These are phyloP conservation scores for Apoda limacodes DNA, from an alignment of 2,888 invertebrate species.

Conservation along the genomic window DNA sequence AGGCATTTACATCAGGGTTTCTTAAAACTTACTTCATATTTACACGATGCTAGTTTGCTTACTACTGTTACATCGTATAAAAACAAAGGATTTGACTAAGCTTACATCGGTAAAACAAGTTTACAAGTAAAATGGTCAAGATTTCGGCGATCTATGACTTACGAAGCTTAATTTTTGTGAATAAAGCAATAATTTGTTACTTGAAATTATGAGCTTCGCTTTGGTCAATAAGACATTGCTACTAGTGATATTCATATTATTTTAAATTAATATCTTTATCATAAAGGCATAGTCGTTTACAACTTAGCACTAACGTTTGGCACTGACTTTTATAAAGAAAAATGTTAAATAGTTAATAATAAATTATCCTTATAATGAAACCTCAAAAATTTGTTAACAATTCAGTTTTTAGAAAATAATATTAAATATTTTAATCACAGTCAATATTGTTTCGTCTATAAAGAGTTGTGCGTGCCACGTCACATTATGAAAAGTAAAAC, in stretches of 20 bases:
- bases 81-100: constrained; percentile 64
- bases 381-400: constrained; percentile 35
- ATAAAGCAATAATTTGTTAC: constrained; percentile 18
- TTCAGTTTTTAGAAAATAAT: constrained; percentile 45
- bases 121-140: constrained; percentile 63
- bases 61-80: constrained; percentile 56
- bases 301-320: constrained; percentile 67
- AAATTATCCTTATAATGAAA: constrained; percentile 35
- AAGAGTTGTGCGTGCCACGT: constrained; percentile 57
- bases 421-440: constrained; percentile 62
- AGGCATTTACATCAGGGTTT: constrained; percentile 69
- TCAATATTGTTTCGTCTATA: constrained; percentile 51
- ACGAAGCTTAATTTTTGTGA: constrained; percentile 35
- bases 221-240: constrained; percentile 47
- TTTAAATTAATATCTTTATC: constrained; percentile 49
- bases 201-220: constrained; percentile 39
- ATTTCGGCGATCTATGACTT: constrained; percentile 66
- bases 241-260: too few species aligned
- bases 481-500: constrained; percentile 46
- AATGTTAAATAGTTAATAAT: constrained; percentile 41
- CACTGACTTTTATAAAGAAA: constrained; percentile 55
- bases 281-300: constrained; percentile 57
- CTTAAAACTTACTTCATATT: constrained; percentile 57
- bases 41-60: constrained; percentile 57
- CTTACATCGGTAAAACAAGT: constrained; percentile 66